A percentile compares a stretch with the other conserved stretches of the same genome.
phyloP scores from a whole-genome alignment of 2,888 invertebrate species.

The Nomada flava region DNA sequence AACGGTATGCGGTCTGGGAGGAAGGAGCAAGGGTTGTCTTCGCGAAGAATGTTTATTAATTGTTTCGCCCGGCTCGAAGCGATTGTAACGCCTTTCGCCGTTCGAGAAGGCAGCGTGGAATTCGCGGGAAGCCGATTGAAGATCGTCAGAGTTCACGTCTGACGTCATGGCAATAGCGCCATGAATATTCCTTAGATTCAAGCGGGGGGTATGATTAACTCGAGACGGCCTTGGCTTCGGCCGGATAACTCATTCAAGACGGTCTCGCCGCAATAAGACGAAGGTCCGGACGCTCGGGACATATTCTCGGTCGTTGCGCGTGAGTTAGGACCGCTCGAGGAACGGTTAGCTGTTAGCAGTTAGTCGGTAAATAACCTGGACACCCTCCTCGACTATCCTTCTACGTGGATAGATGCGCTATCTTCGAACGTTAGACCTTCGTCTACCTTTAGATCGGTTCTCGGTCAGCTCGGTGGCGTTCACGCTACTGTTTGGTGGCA shows the following conservation, averaged over 20 bases:
- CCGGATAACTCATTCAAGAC: constrained; percentile 74
- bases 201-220: constrained; percentile 46
- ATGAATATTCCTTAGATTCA: constrained; percentile 38
- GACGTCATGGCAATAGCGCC: background rate
- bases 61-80: constrained; percentile 63
- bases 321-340: constrained; percentile 75
- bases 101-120: background rate
- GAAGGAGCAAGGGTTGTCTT: constrained; percentile 69
- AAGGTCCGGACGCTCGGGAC: constrained; percentile 80
- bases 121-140: background rate
- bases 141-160: too few species aligned
- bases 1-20: constrained; percentile 60
- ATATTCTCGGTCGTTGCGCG: constrained; percentile 77
- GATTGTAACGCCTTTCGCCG: constrained; percentile 1
- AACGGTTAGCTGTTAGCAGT: constrained; percentile 67
- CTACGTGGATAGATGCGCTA: constrained; percentile 42
- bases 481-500: constrained; percentile 19
- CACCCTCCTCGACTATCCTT: constrained; percentile 55
- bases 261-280: constrained; percentile 75
- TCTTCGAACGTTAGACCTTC: constrained; percentile 29
- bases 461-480: constrained; percentile 35
- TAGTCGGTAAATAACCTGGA: constrained; percentile 76
- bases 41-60: constrained; percentile 80
- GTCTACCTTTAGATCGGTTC: constrained; percentile 50
- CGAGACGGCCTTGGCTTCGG: constrained; percentile 24